Evolutionary conservation across 37 sponge, comb jelly and placozoan species (phyloP).

Genomic region (Hexactinellida sp.): DNA sequence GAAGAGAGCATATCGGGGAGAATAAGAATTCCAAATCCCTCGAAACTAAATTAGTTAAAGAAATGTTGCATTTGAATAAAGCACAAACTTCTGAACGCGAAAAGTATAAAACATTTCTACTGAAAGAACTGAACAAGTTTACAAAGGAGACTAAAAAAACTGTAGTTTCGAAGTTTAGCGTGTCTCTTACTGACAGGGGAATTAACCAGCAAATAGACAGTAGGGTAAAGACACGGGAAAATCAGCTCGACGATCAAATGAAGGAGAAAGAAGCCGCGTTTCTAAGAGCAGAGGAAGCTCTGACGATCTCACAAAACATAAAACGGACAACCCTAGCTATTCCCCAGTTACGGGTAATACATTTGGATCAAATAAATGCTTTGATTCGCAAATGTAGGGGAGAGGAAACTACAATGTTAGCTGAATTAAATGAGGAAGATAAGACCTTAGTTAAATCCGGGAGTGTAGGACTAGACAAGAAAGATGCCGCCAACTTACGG

Average conservation of each 20-base stretch:
- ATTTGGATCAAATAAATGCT: background rate
- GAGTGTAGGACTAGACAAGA: background rate
- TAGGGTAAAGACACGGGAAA: background rate
- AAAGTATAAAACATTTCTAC: background rate
- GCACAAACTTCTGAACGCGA: background rate
- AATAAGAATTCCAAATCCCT: background rate
- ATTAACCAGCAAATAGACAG: background rate
- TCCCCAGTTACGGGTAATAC: background rate
- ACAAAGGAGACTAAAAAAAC: background rate
- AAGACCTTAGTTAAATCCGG: background rate
- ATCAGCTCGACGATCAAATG: background rate
- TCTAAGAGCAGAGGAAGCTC: background rate
- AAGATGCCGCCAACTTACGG: background rate
- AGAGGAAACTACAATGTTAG: background rate
- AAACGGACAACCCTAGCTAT: background rate
- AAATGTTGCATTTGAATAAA: background rate
- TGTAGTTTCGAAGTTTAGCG: background rate
- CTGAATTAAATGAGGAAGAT: background rate
- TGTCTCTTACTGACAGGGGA: background rate
- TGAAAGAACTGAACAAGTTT: background rate
- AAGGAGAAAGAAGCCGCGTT: background rate
- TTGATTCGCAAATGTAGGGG: background rate
- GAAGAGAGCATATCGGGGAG: background rate
- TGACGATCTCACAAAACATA: background rate
- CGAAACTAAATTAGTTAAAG: background rate